phyloP scores from a whole-genome alignment of 2,888 invertebrate genomes.

The Ypsolopha scabrella region DNA sequence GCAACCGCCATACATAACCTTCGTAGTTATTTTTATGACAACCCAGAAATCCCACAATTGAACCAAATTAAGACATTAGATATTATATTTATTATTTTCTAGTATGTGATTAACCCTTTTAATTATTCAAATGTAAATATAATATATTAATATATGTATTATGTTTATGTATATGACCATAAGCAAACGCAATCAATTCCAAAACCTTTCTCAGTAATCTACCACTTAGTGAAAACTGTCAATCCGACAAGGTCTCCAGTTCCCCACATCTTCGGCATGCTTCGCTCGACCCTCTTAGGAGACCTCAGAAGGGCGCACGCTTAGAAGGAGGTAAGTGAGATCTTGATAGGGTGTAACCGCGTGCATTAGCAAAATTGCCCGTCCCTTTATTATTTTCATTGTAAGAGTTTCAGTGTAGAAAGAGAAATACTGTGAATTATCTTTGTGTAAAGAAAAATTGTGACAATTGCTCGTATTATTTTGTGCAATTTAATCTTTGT shows the following conservation, averaged over 20 bases:
- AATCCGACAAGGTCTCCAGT: constrained; percentile 40
- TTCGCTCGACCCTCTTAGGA: constrained; percentile 53
- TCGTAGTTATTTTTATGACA: too few relatives aligned
- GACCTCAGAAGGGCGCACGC: constrained; percentile 34
- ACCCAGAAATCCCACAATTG: too few relatives aligned
- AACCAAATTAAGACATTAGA: too few relatives aligned
- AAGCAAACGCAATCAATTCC: constrained; percentile 8
- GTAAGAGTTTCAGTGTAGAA: constrained; percentile 30
- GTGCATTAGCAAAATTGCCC: constrained; percentile 70
- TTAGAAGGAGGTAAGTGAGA: constrained; percentile 43
- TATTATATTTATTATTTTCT: too few relatives aligned
- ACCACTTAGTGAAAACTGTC: constrained; percentile 54
- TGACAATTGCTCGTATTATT: too few relatives aligned
- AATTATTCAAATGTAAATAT: too few relatives aligned
- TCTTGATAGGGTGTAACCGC: constrained; percentile 64
- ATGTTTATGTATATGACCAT: not conserved
- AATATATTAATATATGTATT: too few relatives aligned
- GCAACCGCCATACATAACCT: too few relatives aligned
- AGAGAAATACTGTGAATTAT: not conserved
- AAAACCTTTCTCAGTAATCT: constrained; percentile 25
- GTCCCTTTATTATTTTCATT: constrained; percentile 66
- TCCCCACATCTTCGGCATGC: constrained; percentile 17
- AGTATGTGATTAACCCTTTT: too few relatives aligned
- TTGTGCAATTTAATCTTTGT: too few relatives aligned
- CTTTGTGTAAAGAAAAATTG: not conserved